Percentiles rank a stretch among this genome's conserved stretches.
These are phyloP conservation scores for Scaptomyza hsui DNA, from an alignment of 1,140 invertebrate genomes.

Conservation along the genomic window DNA sequence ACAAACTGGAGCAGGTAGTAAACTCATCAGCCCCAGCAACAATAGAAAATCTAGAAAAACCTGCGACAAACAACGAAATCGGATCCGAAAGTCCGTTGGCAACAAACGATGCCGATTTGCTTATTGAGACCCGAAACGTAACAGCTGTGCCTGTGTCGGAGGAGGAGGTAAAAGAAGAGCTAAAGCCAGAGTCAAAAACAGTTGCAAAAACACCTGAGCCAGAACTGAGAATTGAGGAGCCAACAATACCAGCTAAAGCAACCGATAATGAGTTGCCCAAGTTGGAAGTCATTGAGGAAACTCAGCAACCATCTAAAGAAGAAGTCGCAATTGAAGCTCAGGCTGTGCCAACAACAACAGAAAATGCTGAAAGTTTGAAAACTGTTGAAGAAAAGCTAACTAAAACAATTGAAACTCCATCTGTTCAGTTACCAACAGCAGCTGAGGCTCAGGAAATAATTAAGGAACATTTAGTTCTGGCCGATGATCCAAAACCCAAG, in stretches of 20 bases:
- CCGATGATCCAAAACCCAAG: not conserved
- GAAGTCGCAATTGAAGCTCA: not conserved
- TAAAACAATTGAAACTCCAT: not conserved
- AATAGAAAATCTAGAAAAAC: not conserved
- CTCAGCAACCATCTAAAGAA: not conserved
- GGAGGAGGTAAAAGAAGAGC: not conserved
- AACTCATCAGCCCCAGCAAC: not conserved
- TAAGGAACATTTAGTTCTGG: not conserved
- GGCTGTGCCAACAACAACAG: not conserved
- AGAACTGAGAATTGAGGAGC: not conserved
- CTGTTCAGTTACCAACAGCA: not conserved
- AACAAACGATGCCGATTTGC: not conserved
- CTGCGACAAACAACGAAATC: not conserved
- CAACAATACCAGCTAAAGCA: not conserved
- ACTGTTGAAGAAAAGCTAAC: not conserved
- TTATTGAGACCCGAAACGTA: conserved; percentile 8
- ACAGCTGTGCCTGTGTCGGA: not conserved
- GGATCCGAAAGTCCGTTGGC: not conserved
- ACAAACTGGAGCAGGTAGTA: not conserved
- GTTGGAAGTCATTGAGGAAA: not conserved
- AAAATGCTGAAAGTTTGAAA: not conserved
- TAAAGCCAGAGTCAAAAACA: not conserved
- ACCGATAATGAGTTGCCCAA: not conserved
- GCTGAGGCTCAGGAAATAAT: not conserved
- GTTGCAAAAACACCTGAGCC: not conserved